Percentiles rank a stretch among this genome's conserved stretches.
Evolutionary conservation across 1,140 invertebrate species (phyloP).

Genomic region (Helicoverpa zea): DNA sequence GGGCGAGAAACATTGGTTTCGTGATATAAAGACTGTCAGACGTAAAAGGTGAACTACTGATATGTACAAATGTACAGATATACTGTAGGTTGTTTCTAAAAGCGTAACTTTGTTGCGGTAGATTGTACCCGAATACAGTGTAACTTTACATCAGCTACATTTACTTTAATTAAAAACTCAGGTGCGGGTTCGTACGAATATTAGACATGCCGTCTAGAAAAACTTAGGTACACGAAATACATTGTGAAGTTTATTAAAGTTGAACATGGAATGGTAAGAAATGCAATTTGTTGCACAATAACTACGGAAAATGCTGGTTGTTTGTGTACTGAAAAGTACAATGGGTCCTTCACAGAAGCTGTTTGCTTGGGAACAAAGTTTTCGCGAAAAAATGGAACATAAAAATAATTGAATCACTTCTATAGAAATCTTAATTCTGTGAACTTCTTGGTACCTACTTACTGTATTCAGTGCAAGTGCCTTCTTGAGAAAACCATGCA

Average conservation of each 20-base stretch:
- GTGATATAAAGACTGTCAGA: slow-evolving; percentile 41
- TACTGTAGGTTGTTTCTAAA: background rate
- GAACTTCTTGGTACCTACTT: no score
- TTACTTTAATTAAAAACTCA: slow-evolving; percentile 41
- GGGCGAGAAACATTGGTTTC: slow-evolving; percentile 62
- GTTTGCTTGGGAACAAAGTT: slow-evolving; percentile 22
- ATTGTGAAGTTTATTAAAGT: slow-evolving; percentile 33
- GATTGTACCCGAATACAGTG: slow-evolving; percentile 26
- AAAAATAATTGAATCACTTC: background rate
- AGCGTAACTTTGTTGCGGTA: slow-evolving; percentile 15
- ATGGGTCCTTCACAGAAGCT: slow-evolving; percentile 9
- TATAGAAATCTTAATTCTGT: no score
- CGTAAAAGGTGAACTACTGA: no score
- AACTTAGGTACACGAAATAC: slow-evolving; percentile 18
- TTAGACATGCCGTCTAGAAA: slow-evolving; percentile 31
- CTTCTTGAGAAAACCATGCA: no score
- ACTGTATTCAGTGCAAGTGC: no score
- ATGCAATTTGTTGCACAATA: slow-evolving; percentile 33
- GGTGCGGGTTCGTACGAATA: slow-evolving; percentile 26
- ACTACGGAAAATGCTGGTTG: slow-evolving; percentile 22
- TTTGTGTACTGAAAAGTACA: slow-evolving; percentile 17
- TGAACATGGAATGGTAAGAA: slow-evolving; percentile 21
- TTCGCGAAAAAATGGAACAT: background rate
- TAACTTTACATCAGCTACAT: slow-evolving; percentile 17
- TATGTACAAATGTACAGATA: slow-evolving; percentile 11